Conservation (phyloP, 2,888 invertebrate genomes). For the Spilosoma lubricipeda region DNA sequence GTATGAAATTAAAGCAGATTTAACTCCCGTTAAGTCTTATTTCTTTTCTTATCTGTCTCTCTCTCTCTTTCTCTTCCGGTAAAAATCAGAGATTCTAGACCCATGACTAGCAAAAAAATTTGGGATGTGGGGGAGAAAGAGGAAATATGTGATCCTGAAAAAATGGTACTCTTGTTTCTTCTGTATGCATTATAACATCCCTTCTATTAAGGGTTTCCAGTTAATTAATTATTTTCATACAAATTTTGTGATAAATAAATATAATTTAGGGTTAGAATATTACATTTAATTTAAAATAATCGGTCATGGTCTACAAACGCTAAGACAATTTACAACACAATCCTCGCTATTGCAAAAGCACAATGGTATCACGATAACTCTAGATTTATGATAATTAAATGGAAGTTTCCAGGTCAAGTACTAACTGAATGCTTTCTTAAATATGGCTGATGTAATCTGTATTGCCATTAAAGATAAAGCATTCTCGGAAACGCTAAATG, state of each 20-base stretch:
- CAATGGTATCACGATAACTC: background rate
- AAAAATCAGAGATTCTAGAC: too few species aligned
- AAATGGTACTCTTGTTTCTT: too few species aligned
- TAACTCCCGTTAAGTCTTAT: too few species aligned
- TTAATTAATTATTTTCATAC: background rate
- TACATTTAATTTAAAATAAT: background rate
- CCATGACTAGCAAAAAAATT: too few species aligned
- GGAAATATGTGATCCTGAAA: too few species aligned
- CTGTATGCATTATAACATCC: too few species aligned
- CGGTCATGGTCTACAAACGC: background rate
- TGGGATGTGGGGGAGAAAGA: too few species aligned
- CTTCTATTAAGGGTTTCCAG: background rate
- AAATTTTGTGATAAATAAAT: background rate
- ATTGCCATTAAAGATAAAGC: background rate
- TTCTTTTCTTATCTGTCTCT: too few species aligned
- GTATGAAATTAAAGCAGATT: too few species aligned
- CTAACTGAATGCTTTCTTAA: background rate
- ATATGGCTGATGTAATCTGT: background rate
- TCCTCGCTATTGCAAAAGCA: background rate
- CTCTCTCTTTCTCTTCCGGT: too few species aligned
- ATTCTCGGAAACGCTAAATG: background rate
- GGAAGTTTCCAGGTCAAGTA: constrained; percentile 8
- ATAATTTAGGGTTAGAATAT: background rate
- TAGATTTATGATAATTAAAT: constrained; percentile 38
- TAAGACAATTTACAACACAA: background rate